These are phyloP conservation scores for Podilymbus podiceps DNA, from an alignment of 2,113 vertebrate genomes.

Conservation along the genomic window DNA sequence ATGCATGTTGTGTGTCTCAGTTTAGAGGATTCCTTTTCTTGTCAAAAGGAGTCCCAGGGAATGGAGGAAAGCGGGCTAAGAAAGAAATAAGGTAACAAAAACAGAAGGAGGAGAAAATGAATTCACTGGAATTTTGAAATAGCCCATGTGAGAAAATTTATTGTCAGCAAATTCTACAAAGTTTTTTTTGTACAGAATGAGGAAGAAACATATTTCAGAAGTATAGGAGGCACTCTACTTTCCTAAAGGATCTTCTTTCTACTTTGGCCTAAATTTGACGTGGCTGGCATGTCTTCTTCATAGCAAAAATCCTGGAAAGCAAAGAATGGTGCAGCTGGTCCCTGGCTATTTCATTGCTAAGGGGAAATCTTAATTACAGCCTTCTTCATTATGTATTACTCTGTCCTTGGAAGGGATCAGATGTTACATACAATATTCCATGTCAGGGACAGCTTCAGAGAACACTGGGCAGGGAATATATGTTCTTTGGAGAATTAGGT, in stretches of 20 bases:
- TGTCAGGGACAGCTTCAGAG: neutral
- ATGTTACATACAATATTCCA: neutral
- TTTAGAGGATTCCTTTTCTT: neutral
- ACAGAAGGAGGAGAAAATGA: neutral
- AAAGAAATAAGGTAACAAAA: neutral
- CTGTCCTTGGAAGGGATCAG: neutral
- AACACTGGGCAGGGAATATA: neutral
- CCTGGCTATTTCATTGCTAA: neutral
- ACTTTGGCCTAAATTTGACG: neutral
- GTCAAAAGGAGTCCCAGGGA: neutral
- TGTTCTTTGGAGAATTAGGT: neutral
- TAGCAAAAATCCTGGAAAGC: neutral
- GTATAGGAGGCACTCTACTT: neutral
- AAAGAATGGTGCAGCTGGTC: neutral
- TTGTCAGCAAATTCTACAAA: neutral
- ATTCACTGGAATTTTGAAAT: neutral
- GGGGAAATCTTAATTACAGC: neutral
- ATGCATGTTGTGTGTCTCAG: neutral
- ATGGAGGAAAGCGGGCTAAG: neutral
- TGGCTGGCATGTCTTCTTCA: neutral
- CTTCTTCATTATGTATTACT: neutral
- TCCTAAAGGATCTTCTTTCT: neutral
- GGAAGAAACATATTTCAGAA: neutral
- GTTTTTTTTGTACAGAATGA: neutral
- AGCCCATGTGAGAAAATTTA: neutral